Evolutionary conservation across 2,888 invertebrate species (phyloP).

Genomic region (Agrochola lota): DNA sequence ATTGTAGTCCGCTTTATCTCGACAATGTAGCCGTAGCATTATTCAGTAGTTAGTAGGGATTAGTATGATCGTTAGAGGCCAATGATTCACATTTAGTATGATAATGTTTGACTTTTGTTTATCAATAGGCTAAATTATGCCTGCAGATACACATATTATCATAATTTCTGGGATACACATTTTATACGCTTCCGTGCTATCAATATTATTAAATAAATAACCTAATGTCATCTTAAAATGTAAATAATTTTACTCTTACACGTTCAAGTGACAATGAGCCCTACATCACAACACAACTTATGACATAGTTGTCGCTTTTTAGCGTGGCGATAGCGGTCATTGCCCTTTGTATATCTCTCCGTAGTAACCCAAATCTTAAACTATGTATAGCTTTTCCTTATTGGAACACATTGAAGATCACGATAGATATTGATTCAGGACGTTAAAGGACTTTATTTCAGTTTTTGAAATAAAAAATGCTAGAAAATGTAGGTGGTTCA

Average conservation of each 20-base stretch:
- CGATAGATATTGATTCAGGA: background rate
- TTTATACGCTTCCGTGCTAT: constrained; percentile 15
- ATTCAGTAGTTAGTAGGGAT: background rate
- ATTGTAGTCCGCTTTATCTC: too few relatives aligned
- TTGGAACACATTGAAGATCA: background rate
- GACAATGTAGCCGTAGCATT: too few relatives aligned
- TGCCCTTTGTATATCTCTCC: background rate
- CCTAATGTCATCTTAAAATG: constrained; percentile 26
- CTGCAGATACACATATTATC: background rate
- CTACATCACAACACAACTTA: constrained; percentile 16
- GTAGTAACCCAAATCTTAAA: background rate
- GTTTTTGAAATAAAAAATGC: background rate
- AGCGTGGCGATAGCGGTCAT: background rate
- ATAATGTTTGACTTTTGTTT: background rate
- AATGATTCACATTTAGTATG: background rate
- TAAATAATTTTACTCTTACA: constrained; percentile 30
- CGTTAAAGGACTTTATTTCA: background rate
- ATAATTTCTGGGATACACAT: background rate
- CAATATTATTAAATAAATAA: constrained; percentile 39
- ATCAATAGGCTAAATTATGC: background rate
- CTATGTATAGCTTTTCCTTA: background rate
- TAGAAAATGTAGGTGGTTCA: too few relatives aligned
- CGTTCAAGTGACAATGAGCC: constrained; percentile 44
- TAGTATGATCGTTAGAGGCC: background rate
- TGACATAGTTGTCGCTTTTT: background rate